These are phyloP conservation scores for Ctena decussata DNA, from an alignment of 2,888 invertebrate species.

Conservation along the genomic window DNA sequence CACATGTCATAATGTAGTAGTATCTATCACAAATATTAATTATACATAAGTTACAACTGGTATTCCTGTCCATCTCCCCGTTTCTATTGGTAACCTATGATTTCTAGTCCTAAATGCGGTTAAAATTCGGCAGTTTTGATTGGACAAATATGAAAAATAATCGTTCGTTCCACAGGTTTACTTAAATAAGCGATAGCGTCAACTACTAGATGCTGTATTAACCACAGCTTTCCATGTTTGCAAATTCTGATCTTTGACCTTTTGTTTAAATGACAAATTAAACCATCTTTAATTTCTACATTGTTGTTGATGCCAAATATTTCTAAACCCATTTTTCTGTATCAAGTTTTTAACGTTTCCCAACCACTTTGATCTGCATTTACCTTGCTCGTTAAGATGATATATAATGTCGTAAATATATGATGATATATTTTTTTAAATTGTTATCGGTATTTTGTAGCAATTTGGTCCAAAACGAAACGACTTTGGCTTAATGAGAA, in stretches of 20 bases:
- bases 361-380: background rate
- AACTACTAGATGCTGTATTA: background rate
- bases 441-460: background rate
- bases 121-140: background rate
- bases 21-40: background rate
- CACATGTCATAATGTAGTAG: background rate
- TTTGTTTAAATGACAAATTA: background rate
- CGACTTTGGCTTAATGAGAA: background rate
- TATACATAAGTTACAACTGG: background rate
- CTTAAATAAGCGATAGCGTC: background rate
- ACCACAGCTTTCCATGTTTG: background rate
- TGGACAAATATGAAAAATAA: background rate
- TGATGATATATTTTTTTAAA: background rate
- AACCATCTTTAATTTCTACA: background rate
- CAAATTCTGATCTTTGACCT: background rate
- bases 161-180: background rate
- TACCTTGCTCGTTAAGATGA: background rate
- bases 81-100: slow-evolving; percentile 1
- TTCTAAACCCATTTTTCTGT: background rate
- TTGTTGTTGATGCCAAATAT: background rate
- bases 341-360: background rate
- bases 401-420: background rate
- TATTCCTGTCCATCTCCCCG: background rate
- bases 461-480: slow-evolving; percentile 2
- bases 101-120: background rate